A percentile compares a stretch with the other conserved stretches of the same genome.
These are phyloP conservation scores for Pantherophis alleghaniensis DNA, from an alignment of 2,797 vertebrate genomes.

Conservation along the genomic window DNA sequence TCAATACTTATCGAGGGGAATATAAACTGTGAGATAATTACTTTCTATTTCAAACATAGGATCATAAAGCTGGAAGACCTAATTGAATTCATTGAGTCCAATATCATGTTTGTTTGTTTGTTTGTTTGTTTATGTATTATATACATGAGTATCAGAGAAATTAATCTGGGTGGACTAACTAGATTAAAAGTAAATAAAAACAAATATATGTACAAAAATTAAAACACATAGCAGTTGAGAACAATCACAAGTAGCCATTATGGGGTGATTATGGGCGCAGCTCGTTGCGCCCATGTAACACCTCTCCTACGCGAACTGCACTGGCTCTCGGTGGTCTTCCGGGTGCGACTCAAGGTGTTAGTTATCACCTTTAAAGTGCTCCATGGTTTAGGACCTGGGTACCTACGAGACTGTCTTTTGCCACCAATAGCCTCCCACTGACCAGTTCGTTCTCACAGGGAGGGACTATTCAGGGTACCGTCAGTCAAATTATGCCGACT, in stretches of 20 bases:
- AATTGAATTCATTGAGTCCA: background rate
- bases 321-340: no score
- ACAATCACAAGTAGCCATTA: background rate
- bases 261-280: no score
- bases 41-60: background rate
- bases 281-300: no score
- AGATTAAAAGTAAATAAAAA: background rate
- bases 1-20: background rate
- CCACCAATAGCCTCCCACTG: no score
- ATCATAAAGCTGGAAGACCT: background rate
- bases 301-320: no score
- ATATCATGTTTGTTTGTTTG: background rate
- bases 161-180: background rate
- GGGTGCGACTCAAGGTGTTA: no score
- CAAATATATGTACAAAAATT: background rate
- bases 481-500: no score
- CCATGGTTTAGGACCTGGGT: no score
- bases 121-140: background rate
- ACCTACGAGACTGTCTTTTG: no score
- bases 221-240: background rate
- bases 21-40: background rate
- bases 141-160: background rate
- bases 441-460: no score
- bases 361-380: no score
- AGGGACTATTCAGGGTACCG: no score